Evolutionary conservation across 2,888 invertebrate genomes (phyloP).

Genomic region (Conus canariensis): DNA sequence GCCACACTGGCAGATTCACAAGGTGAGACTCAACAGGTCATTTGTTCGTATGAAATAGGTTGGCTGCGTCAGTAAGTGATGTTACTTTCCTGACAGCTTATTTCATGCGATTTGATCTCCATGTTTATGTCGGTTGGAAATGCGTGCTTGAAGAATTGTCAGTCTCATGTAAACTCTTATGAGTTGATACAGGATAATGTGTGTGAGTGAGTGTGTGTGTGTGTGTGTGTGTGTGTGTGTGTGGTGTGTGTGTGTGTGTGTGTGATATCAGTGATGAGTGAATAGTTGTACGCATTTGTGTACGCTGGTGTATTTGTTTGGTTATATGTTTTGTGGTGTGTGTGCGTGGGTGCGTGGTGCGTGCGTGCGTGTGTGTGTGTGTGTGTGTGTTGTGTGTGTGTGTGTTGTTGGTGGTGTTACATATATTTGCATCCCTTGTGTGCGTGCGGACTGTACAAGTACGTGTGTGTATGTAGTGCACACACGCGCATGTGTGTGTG

Average conservation of each 20-base stretch:
- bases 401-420: background rate
- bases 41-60: too few species aligned
- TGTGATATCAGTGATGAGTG: too few species aligned
- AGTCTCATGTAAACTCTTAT: too few species aligned
- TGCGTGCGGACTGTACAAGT: background rate
- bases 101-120: too few species aligned
- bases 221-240: background rate
- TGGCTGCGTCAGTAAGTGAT: too few species aligned
- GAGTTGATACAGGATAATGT: background rate
- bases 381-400: background rate
- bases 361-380: background rate
- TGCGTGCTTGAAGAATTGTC: too few species aligned
- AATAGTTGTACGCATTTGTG: background rate
- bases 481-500: background rate
- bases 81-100: too few species aligned
- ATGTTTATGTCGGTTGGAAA: too few species aligned
- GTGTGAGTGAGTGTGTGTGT: too few species aligned
- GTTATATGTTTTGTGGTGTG: too few species aligned
- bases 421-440: background rate
- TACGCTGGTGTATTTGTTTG: background rate
- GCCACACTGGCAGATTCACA: background rate
- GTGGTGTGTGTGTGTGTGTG: background rate
- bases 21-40: background rate
- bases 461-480: background rate
- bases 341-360: constrained; percentile 23